Conservation (phyloP, 2,113 vertebrate genomes). For the Furnarius figulus region DNA sequence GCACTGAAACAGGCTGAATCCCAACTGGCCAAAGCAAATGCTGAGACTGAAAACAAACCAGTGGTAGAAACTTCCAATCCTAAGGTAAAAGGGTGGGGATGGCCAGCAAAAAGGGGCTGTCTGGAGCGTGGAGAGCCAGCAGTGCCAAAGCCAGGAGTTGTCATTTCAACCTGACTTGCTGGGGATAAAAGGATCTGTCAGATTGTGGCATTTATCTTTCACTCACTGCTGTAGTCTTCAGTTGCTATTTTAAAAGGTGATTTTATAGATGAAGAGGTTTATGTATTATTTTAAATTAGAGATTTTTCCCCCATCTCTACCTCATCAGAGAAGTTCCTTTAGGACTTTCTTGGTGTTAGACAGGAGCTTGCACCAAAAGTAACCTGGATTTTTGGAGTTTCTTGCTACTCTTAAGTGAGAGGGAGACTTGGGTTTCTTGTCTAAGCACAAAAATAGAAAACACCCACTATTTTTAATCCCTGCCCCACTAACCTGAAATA, state of each 20-base stretch:
- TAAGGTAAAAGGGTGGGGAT: slow-evolving; percentile 73
- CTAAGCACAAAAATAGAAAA: not conserved
- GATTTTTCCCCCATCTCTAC: not conserved
- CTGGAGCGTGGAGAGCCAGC: not conserved
- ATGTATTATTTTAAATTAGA: not conserved
- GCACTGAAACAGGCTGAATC: slow-evolving; percentile 67
- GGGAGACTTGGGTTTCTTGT: not conserved
- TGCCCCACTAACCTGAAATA: not conserved
- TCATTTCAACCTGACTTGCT: not conserved
- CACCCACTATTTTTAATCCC: not conserved
- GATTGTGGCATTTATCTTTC: not conserved
- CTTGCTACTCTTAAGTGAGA: not conserved
- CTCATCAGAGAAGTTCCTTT: not conserved
- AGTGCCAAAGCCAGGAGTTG: accelerated
- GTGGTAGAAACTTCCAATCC: slow-evolving; percentile 48
- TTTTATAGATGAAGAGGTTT: not conserved
- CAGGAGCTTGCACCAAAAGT: not conserved
- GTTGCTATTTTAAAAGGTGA: not conserved
- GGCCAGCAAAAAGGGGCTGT: not conserved
- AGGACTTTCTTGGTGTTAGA: not conserved
- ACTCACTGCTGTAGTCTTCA: not conserved
- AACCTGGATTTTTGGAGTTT: not conserved
- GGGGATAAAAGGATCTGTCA: not conserved
- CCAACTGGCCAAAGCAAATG: slow-evolving; percentile 48
- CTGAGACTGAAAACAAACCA: slow-evolving; percentile 76